A percentile compares a stretch with the other conserved stretches of the same genome.
Evolutionary conservation across 2,797 vertebrate genomes (phyloP).

Genomic region (Hephaestus fuliginosus): DNA sequence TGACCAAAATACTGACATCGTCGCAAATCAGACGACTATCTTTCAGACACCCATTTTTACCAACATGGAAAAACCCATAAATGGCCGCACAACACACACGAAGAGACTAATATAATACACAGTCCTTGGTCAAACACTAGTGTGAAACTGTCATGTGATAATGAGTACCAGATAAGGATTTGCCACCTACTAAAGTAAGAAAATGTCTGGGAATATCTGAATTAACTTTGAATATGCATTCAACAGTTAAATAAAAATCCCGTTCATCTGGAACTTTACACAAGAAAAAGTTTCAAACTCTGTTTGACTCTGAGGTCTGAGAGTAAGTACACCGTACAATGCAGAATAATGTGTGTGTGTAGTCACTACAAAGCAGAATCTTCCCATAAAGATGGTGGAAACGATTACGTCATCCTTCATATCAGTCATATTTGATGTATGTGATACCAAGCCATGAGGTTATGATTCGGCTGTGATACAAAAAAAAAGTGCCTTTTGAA

Average conservation of each 20-base stretch:
- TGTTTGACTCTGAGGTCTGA: neutral
- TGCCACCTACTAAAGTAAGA: neutral
- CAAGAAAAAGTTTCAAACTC: slow-evolving; percentile 50
- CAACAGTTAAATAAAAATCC: slow-evolving; percentile 4
- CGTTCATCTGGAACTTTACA: neutral
- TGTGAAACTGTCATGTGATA: slow-evolving; percentile 12
- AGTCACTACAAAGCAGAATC: slow-evolving; percentile 72
- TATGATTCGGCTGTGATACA: slow-evolving; percentile 53
- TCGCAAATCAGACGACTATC: slow-evolving; percentile 62
- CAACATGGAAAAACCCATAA: slow-evolving; percentile 32
- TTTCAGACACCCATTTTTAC: slow-evolving; percentile 32
- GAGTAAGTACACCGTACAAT: slow-evolving; percentile 49
- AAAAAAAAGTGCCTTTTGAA: slow-evolving; percentile 71
- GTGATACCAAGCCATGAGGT: slow-evolving; percentile 27
- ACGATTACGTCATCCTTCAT: slow-evolving; percentile 14
- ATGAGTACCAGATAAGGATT: neutral
- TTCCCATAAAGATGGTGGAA: slow-evolving; percentile 39
- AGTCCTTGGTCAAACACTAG: neutral
- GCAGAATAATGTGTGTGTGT: slow-evolving; percentile 51
- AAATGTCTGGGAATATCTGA: neutral
- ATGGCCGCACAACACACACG: slow-evolving; percentile 25
- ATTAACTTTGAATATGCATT: neutral
- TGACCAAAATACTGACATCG: slow-evolving; percentile 57
- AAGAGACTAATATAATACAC: slow-evolving; percentile 24
- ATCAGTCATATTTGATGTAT: slow-evolving; percentile 41